Evolutionary conservation across 1,140 invertebrate species (phyloP).

Genomic region (Maniola jurtina): DNA sequence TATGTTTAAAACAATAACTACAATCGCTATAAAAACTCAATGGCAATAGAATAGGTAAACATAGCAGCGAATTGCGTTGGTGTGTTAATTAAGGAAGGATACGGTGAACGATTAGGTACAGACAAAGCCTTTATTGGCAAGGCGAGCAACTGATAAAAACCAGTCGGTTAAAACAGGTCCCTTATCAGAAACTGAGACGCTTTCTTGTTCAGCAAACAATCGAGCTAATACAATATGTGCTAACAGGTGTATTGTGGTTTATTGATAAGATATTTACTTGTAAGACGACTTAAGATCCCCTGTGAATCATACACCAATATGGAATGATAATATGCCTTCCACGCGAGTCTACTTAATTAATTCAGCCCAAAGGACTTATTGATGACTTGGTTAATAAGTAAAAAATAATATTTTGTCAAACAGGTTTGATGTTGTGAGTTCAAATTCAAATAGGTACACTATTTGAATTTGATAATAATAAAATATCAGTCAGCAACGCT

Average conservation of each 20-base stretch:
- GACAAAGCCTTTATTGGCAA: constrained; percentile 38
- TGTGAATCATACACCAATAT: not conserved
- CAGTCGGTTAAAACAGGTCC: constrained; percentile 25
- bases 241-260: constrained; percentile 13
- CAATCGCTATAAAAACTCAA: too few species aligned
- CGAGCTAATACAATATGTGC: constrained; percentile 7
- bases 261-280: constrained; percentile 10
- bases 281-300: too few species aligned
- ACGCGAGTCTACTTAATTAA: too few species aligned
- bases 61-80: not conserved
- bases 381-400: too few species aligned
- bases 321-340: too few species aligned
- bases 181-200: constrained; percentile 31
- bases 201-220: constrained; percentile 27
- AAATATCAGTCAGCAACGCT: too few species aligned
- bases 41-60: not conserved
- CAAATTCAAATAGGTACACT: too few species aligned
- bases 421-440: too few species aligned
- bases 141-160: constrained; percentile 32
- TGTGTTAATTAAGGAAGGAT: constrained; percentile 16
- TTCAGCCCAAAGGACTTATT: too few species aligned
- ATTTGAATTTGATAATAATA: too few species aligned
- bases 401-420: too few species aligned
- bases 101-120: constrained; percentile 28
- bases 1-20: too few species aligned